A percentile compares a stretch with the other conserved stretches of the same genome.
These are phyloP conservation scores for Platyrinchus mystaceus DNA, from an alignment of 2,797 vertebrate species.

Conservation along the genomic window DNA sequence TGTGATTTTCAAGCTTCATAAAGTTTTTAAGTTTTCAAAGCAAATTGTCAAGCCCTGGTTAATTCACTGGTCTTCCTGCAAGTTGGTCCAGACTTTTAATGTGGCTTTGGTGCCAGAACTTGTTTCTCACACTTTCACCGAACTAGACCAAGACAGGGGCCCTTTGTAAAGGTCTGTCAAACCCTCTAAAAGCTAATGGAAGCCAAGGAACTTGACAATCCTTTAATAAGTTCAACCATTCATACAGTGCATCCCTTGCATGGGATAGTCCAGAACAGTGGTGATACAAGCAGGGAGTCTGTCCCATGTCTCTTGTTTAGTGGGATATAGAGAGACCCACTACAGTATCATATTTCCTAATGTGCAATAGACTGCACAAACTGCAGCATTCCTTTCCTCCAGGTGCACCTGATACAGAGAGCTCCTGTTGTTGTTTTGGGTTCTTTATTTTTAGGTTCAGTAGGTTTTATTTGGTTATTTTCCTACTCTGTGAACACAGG, in stretches of 20 bases:
- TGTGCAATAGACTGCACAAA: background rate
- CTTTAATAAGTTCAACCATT: background rate
- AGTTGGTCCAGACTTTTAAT: background rate
- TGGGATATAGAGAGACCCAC: background rate
- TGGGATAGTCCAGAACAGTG: background rate
- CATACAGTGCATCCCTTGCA: background rate
- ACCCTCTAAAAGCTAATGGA: background rate
- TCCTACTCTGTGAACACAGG: background rate
- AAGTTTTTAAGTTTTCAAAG: background rate
- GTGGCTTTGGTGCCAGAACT: background rate
- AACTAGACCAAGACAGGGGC: background rate
- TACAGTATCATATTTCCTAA: background rate
- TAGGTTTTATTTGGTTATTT: slow-evolving; percentile 45
- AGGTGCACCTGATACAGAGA: background rate
- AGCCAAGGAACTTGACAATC: background rate
- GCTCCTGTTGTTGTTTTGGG: slow-evolving; percentile 8
- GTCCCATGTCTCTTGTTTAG: background rate
- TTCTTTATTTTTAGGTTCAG: slow-evolving; percentile 34
- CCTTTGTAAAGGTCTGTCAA: background rate
- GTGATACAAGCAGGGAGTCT: background rate
- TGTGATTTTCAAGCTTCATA: background rate
- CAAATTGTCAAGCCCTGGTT: background rate
- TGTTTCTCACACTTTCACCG: background rate
- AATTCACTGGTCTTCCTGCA: background rate
- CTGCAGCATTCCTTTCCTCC: background rate